Conservation (phyloP, 92 coral and sea anemone genomes). For the Epizoanthus fatuus region DNA sequence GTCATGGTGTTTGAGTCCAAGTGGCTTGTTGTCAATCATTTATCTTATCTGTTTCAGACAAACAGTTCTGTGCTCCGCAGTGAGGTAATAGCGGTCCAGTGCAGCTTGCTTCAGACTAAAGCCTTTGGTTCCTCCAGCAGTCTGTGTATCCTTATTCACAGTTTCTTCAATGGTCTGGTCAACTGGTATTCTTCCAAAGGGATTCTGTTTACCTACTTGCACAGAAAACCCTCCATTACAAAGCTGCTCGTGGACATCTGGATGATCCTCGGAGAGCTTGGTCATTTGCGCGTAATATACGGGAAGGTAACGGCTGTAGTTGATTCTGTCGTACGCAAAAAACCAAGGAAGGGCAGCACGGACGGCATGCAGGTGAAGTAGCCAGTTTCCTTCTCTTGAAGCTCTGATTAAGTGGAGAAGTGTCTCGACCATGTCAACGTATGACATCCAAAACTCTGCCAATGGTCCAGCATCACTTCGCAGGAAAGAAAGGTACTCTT, state of each 20-base stretch:
- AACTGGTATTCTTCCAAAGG: conserved; percentile 65
- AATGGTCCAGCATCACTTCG: conserved; percentile 44
- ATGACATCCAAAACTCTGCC: conserved; percentile 64
- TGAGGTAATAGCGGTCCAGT: conserved; percentile 33
- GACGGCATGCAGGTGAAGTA: conserved; percentile 52
- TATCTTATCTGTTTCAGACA: conserved; percentile 53
- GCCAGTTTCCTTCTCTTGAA: conserved; percentile 64
- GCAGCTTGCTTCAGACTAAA: conserved; percentile 57
- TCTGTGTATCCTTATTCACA: conserved; percentile 49
- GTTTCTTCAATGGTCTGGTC: conserved; percentile 68
- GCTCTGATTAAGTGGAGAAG: conserved; percentile 59
- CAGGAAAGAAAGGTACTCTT: conserved; percentile 37
- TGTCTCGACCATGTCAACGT: conserved; percentile 60
- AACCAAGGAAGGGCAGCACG: conserved; percentile 60
- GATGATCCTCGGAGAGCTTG: conserved; percentile 53
- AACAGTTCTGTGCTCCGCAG: conserved; percentile 54
- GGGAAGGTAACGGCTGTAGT: conserved; percentile 59
- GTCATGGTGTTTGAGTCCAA: conserved; percentile 47
- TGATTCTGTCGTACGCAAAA: conserved; percentile 60
- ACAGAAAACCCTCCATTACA: conserved; percentile 57
- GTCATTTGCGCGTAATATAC: conserved; percentile 68
- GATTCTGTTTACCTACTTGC: conserved; percentile 47
- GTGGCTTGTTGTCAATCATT: conserved; percentile 57
- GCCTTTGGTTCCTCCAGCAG: conserved; percentile 59
- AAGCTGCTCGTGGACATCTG: conserved; percentile 34